Conservation (phyloP, 2,113 vertebrate species). For the Oreochromis niloticus region DNA sequence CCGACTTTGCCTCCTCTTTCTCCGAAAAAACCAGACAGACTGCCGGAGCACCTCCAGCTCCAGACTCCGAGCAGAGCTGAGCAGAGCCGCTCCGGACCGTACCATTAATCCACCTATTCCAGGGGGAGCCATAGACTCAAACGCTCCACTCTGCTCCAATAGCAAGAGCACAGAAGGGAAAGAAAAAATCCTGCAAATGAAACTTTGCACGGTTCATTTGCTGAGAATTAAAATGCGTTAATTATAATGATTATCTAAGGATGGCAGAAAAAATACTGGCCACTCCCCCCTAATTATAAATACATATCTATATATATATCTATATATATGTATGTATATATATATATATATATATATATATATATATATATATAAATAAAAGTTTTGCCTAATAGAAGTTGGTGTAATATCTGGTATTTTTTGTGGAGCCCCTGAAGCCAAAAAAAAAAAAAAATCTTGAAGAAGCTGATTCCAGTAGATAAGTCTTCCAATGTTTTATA, state of each 20-base stretch:
- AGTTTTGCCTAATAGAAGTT: background rate
- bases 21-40: background rate
- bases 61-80: conserved; percentile 1
- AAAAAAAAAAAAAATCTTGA: background rate
- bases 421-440: background rate
- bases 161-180: background rate
- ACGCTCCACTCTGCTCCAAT: background rate
- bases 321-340: no score
- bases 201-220: background rate
- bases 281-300: background rate
- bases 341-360: no score
- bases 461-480: background rate
- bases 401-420: background rate
- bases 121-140: conserved; percentile 27
- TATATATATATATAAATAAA: background rate
- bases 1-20: background rate
- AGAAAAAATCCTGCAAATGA: background rate
- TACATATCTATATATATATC: no score
- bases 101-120: conserved; percentile 44
- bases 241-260: background rate
- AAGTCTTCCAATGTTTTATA: background rate
- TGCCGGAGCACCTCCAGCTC: background rate
- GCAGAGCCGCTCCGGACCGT: conserved; percentile 29
- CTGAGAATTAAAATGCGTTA: background rate
- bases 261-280: background rate